Base-by-base conservation (phyloP, 2,797 vertebrate species). In the Urosaurus nigricauda region DNA sequence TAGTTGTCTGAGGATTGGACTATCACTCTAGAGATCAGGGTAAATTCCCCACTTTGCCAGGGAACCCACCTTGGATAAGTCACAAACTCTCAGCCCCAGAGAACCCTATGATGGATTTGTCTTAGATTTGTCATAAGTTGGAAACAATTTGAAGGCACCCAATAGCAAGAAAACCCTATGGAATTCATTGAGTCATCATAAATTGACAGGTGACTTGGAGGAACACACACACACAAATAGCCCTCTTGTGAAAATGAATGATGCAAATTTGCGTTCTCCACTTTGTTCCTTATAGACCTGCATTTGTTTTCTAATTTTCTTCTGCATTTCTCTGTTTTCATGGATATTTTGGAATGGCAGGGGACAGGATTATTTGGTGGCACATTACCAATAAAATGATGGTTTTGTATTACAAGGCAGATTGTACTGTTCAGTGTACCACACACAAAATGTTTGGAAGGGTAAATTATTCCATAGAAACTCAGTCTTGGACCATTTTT, bases 331-430 rank as follows among this genome's bases (percentile, higher is more conserved):
- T 77, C 13, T 84, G 19, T 53, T 84, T 53, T 47, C 29, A 21
- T 63, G 19, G 13, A 77, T 83, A 83, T 32, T 77, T 51, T 83
- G 80, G 60, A 68, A 77, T 4, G 9, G 24, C 1, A 40, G 2
- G 53, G 40, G 24, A 51, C 77, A 14, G 43, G 40, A 65, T 88
- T 60, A 70, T 88, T 65, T 78, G n/a, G 16, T 78, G n/a, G 51
- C 47, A 78, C n/a, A 77, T 37, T 77, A 83, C 83, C n/a, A 77
- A 53, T 83, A 37, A 83, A 32, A 88, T 65, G 43, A 77, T 56
- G 21, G 78, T 83, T 56, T 77, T 14, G 32, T 83, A 83, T 77
- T 77, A 78, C 68, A 24, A 88, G 11, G 16, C 43, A 78, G 60
- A 26, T 77, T 88, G n/a, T 53, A 53, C 16, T 56, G 43, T 78